Evolutionary conservation across 2,797 vertebrate genomes (phyloP), one percentile per base, ranked within the genome.

Genomic region (Fundulus diaphanus): DNA sequence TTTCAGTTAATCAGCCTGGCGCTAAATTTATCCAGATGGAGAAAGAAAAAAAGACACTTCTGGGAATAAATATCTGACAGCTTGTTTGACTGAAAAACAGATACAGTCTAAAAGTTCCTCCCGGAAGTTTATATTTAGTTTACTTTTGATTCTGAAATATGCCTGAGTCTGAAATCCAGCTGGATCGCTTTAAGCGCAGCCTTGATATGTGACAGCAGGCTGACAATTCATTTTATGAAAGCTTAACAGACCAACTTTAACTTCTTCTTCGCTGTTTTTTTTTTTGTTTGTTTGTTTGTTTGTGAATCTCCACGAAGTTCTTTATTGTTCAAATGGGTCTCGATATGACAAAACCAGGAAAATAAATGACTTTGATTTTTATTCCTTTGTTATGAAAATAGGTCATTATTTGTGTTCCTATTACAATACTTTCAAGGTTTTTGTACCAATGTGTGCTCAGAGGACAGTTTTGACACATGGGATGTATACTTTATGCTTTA

Each of bases 121-220:
- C 84, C 73, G 56, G 51, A 89, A 75, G 76, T 80, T 83, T 87
- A 85, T 88, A 83, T 86, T 85, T 77, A 80, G 69, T 79, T 79
- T 46, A 67, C 70, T 73, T 87, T 83, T 83, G n/a, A 71, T 68
- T 24, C 42, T 49, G 51, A 81, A 49, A 80, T 44, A 68, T 67
- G 61, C 29, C 51, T 9, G 3, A 40, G 42, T 57, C 70, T 77
- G 68, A 82, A 82, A 78, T 59, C 56, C 76, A 78, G 72, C 68
- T 27, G 42, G 68, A 82, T 65, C 72, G 70, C 74, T 86, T 80
- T 78, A 54, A 81, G 24, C 66, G 57, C 56, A n/a, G 35, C 65
- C 61, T 79, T 83, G 72, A 89, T 84, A 74, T 69, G 54, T 80
- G 78, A 77, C 76, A 82, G 74, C 70, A 83, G 56, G 75, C 59